phyloP scores from a whole-genome alignment of 92 coral and sea anemone species.

The Pocillopora meandrina region DNA sequence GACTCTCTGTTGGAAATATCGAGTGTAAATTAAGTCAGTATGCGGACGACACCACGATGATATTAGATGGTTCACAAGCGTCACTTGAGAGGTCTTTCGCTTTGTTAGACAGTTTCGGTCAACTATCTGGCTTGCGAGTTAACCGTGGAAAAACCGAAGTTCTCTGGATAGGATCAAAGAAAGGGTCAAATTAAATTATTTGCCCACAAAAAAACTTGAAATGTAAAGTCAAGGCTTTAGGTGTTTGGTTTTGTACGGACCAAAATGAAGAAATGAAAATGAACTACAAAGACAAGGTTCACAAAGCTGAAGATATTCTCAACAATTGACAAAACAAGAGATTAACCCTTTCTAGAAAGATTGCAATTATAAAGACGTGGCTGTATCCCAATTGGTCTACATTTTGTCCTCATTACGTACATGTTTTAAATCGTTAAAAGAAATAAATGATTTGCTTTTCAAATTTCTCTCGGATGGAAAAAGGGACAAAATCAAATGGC shows the following conservation, averaged over 20 bases:
- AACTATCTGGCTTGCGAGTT: constrained; percentile 22
- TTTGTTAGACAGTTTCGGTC: constrained; percentile 11
- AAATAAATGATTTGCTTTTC: too few relatives aligned
- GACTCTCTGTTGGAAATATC: not conserved
- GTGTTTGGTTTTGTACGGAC: constrained; percentile 21
- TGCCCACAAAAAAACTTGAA: constrained; percentile 18
- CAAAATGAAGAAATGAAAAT: not conserved
- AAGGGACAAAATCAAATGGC: too few relatives aligned
- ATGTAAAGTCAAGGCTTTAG: constrained; percentile 26
- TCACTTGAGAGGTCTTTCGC: constrained; percentile 20
- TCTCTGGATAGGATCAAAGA: constrained; percentile 28
- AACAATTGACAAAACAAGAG: constrained; percentile 5
- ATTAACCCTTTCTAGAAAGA: not conserved
- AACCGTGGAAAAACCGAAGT: constrained; percentile 34
- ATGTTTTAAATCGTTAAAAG: too few relatives aligned
- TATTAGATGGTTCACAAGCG: constrained; percentile 16
- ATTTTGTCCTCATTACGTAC: too few relatives aligned
- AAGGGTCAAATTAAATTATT: constrained; percentile 18
- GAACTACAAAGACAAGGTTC: constrained; percentile 14
- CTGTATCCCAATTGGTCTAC: not conserved
- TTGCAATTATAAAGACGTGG: constrained; percentile 18
- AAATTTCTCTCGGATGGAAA: not conserved
- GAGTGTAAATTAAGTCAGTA: constrained; percentile 44
- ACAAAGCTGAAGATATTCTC: constrained; percentile 4
- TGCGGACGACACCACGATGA: constrained; percentile 38